Base-by-base conservation (phyloP, 2,888 invertebrate species). In the Limnephilus marmoratus region DNA sequence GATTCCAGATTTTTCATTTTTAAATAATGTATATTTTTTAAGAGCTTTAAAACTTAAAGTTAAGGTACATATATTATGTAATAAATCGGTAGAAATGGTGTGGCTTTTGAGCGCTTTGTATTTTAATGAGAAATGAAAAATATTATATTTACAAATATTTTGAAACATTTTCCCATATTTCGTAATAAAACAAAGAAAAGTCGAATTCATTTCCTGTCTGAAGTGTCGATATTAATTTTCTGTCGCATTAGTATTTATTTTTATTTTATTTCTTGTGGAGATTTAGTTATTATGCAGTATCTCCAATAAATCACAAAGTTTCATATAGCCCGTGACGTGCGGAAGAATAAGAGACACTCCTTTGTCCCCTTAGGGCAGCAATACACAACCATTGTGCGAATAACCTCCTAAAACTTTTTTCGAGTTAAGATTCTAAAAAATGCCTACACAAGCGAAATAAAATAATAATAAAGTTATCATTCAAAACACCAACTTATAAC, bases 221-320 rank as follows among this genome's bases (percentile, higher is more conserved):
- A n/a, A 24, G 68, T 68, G 24, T 68, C 68, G n/a, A 68, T 68
- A 68, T n/a, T 68, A 68, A 68, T 68, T 68, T 68, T 0, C 2
- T 24, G 0, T 68, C 68, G 24, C 68, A 68, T 7, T 24, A 7
- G 68, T 7, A 37, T 83, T 31, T 83, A 83, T 34, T 31, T 83
- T 2, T 83, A 24, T 83, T 83, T 83, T 83, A 83, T 83, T 83
- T 83, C 34, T 11, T 24, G 18, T 37, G 15, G 7, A 83, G 34
- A 24, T 83, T 37, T 37, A 83, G 37, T 37, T 37, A 24, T 37
- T 83, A 37, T 83, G 37, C 34, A 83, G 83, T 11, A 83, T 24
- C 9, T 83, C 53, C 34, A 68, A 92, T 92, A 92, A 92, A 92
- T 92, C 90, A 90, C 45, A 41, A 92, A 92, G 85, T 92, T 92